phyloP scores from a whole-genome alignment of 2,888 invertebrate genomes.

The Cryptocephalus moraei region DNA sequence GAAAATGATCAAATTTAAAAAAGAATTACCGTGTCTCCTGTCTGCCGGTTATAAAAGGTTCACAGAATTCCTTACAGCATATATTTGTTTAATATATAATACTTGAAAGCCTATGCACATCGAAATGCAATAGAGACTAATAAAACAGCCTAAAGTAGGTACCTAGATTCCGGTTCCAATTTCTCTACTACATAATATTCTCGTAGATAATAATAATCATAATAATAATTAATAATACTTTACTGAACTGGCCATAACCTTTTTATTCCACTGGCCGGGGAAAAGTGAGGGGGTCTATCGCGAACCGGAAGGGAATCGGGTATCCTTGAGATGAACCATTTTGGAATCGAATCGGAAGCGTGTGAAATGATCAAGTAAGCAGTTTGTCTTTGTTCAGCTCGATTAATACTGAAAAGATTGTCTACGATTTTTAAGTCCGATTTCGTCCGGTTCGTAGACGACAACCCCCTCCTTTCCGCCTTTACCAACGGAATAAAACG shows the following conservation, averaged over 20 bases:
- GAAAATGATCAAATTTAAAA: neutral
- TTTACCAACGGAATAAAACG: slow-evolving; percentile 13
- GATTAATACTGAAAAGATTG: no score
- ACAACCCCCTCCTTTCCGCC: neutral
- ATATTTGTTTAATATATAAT: slow-evolving; percentile 22
- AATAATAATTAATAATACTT: slow-evolving; percentile 37
- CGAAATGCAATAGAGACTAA: slow-evolving; percentile 33
- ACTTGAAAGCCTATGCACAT: slow-evolving; percentile 39
- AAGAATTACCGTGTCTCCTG: slow-evolving; percentile 9
- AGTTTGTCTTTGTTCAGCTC: no score
- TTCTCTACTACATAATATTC: slow-evolving; percentile 20
- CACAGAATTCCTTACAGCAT: slow-evolving; percentile 34
- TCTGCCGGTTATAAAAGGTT: slow-evolving; percentile 28
- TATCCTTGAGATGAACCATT: no score
- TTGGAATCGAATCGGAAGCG: no score
- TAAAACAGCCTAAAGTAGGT: slow-evolving; percentile 26
- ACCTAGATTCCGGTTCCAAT: slow-evolving; percentile 38
- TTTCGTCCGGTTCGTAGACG: neutral
- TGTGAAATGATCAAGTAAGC: no score
- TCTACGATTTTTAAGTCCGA: neutral
- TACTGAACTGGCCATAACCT: slow-evolving; percentile 57
- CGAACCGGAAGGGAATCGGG: no score
- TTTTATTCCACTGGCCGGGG: slow-evolving; percentile 21
- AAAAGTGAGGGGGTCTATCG: no score
- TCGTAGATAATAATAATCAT: slow-evolving; percentile 38